Conservation (phyloP, 2,797 vertebrate species). For the Sylvia borin region DNA sequence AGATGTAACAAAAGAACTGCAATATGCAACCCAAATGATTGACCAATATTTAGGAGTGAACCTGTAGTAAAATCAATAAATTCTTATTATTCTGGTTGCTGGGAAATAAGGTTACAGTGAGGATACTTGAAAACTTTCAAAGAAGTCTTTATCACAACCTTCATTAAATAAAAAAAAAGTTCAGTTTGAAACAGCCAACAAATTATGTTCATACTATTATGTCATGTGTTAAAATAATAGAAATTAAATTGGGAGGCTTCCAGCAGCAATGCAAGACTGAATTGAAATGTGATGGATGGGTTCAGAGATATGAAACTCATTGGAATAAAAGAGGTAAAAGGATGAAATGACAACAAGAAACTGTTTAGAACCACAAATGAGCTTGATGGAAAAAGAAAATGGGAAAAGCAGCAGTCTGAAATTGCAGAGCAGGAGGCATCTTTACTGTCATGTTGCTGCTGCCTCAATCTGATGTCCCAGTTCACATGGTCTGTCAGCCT, state of each 20-base stretch:
- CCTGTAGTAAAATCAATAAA: background rate
- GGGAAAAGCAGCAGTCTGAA: background rate
- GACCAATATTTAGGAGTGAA: background rate
- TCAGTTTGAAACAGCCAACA: background rate
- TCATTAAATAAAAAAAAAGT: background rate
- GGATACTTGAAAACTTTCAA: background rate
- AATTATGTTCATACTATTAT: background rate
- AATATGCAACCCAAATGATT: background rate
- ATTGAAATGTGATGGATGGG: background rate
- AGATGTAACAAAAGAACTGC: background rate
- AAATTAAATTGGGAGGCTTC: background rate
- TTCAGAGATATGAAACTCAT: background rate
- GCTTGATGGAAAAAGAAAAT: background rate
- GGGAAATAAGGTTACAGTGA: background rate
- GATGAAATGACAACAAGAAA: background rate
- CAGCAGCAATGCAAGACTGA: background rate
- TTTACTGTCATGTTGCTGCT: background rate
- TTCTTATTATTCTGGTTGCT: background rate
- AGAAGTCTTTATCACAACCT: background rate
- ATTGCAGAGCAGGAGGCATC: background rate
- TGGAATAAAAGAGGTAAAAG: background rate
- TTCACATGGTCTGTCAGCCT: fast-evolving
- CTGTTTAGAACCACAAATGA: background rate
- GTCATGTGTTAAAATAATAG: background rate
- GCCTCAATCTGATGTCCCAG: background rate